Conservation (phyloP, 2,888 invertebrate genomes). For the Pecten maximus region DNA sequence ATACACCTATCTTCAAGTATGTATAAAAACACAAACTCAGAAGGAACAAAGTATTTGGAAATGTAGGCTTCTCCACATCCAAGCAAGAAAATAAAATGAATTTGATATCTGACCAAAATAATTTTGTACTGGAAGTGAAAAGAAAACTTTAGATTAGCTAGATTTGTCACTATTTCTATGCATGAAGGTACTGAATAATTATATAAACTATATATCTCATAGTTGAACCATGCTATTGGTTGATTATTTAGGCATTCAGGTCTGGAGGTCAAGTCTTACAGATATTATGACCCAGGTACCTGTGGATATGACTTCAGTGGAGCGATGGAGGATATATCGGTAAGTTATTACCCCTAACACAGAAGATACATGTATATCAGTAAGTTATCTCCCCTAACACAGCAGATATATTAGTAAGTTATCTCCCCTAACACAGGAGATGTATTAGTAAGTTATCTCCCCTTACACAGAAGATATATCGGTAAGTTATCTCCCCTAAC, state of each 20-base stretch:
- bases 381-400: background rate
- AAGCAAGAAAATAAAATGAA: no score
- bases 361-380: background rate
- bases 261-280: conserved; percentile 92
- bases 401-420: background rate
- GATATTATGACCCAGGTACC: conserved; percentile 96
- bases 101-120: no score
- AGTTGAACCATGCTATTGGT: no score
- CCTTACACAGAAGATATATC: background rate
- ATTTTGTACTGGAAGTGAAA: background rate
- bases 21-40: conserved; percentile 49
- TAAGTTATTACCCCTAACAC: conserved; percentile 64
- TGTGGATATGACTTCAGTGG: conserved; percentile 96
- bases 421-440: conserved; percentile 86
- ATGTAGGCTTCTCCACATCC: no score
- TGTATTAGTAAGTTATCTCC: conserved; percentile 83
- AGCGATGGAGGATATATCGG: conserved; percentile 91
- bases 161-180: background rate
- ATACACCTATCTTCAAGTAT: conserved; percentile 94
- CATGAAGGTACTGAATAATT: background rate
- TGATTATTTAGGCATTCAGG: conserved; percentile 86
- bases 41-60: no score
- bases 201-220: background rate
- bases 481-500: background rate
- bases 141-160: background rate